Base-by-base conservation (phyloP, 2,797 vertebrate genomes). In the Carapus acus region DNA sequence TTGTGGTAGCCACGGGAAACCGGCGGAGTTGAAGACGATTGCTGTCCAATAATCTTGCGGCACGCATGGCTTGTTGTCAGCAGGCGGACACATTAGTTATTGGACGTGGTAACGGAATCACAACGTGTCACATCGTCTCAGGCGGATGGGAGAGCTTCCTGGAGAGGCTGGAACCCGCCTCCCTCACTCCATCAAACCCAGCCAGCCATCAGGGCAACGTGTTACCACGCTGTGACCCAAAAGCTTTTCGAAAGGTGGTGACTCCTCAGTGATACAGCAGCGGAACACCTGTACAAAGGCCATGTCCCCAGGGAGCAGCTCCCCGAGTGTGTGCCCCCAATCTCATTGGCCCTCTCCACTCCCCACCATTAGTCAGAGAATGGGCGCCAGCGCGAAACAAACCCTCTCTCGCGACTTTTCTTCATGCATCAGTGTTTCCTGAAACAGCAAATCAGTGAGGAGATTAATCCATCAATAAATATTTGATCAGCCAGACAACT, bases 171-270 rank as follows among this genome's bases (percentile, higher is more conserved):
- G 2, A 43, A 7, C 54, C 58, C 33, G 27, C 46, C 40, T 41
- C 57, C 63, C 38, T 36, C 20, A 33, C 45, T 21, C 9, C 22
- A 15, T 73, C 54, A 33, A 24, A 72, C 69, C 76, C 76, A 83
- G 78, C 73, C 65, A 22, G 57, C 71, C 73, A 77, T 73, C 76
- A 70, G 56, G 58, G 64, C 45, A 73, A 78, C 76, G 77, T 47
- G 68, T 17, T 47, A 33, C 24, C 24, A 27, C 1, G 46, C 58
- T 54, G 64, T n/a, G 60, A 74, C 46, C 69, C 56, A 60, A 70
- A 76, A 67, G 51, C 57, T 43, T 38, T 49, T 52, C 58, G 74
- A 65, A 77, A 81, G 76, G 68, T 73, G 64, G 59, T 68, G 9
- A 83, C 76, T 69, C 45, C 58, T 49, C n/a, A n/a, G n/a, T n/a